These are phyloP conservation scores for Columbina picui DNA, from an alignment of 2,113 vertebrate genomes.

Conservation along the genomic window DNA sequence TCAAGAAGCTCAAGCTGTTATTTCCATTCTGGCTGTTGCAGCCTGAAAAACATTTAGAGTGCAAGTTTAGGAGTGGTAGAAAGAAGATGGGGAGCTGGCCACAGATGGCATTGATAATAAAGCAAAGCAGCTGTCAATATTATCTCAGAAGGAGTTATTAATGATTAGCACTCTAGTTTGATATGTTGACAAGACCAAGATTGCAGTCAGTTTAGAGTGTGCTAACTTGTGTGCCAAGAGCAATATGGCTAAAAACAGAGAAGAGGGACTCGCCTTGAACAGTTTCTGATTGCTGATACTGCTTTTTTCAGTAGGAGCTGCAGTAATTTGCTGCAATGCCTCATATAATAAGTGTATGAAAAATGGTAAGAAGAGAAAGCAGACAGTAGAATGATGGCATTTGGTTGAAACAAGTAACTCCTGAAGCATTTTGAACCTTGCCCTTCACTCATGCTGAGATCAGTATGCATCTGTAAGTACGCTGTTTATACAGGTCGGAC, in stretches of 20 bases:
- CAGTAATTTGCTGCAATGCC: background rate
- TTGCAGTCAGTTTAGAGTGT: background rate
- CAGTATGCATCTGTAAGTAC: background rate
- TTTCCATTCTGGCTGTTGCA: conserved; percentile 28
- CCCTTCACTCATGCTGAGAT: background rate
- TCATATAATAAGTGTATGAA: background rate
- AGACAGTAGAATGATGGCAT: background rate
- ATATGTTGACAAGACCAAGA: conserved; percentile 49
- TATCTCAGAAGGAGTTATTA: conserved; percentile 41
- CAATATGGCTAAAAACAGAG: conserved; percentile 12
- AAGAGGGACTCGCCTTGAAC: background rate
- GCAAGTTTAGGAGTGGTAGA: background rate
- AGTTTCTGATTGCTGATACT: background rate
- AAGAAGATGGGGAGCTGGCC: background rate
- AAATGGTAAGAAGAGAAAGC: background rate
- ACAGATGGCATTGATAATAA: conserved; percentile 41
- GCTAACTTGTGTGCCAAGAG: background rate
- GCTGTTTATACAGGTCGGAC: background rate
- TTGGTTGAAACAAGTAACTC: background rate
- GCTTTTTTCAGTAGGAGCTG: background rate
- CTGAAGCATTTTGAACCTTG: background rate
- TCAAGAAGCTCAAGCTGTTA: conserved; percentile 22
- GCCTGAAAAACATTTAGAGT: conserved; percentile 1
- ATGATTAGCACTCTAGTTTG: conserved; percentile 33
- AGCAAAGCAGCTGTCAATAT: conserved; percentile 52